Conservation (phyloP, 2,888 invertebrate species). For the Gnatocerus cornutus region DNA sequence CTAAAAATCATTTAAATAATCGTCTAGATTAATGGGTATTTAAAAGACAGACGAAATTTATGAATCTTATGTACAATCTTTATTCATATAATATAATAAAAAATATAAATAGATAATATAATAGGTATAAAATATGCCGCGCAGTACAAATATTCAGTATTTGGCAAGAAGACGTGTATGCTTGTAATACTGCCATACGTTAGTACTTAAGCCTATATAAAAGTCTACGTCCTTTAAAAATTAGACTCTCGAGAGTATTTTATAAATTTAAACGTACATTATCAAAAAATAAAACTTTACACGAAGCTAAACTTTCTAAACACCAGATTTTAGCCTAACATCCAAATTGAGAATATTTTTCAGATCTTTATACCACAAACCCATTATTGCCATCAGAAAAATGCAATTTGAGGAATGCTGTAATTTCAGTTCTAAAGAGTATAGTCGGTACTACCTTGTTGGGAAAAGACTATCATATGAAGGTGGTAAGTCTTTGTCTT, state of each 20-base stretch:
- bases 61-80: slow-evolving; percentile 17
- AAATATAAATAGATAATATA: slow-evolving; percentile 41
- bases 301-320: background rate
- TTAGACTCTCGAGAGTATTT: slow-evolving; percentile 6
- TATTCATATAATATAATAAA: slow-evolving; percentile 38
- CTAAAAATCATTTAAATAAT: too few species aligned
- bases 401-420: slow-evolving; percentile 9
- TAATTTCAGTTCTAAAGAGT: background rate
- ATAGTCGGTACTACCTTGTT: slow-evolving; percentile 40
- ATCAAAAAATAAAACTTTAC: background rate
- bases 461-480: slow-evolving; percentile 75
- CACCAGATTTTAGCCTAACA: background rate
- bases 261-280: background rate
- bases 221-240: slow-evolving; percentile 15
- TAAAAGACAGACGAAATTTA: too few species aligned
- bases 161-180: slow-evolving; percentile 41
- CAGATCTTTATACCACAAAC: slow-evolving; percentile 8
- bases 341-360: slow-evolving; percentile 5
- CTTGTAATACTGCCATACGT: slow-evolving; percentile 37
- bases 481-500: slow-evolving; percentile 74
- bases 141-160: slow-evolving; percentile 36
- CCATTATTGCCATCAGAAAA: slow-evolving; percentile 12
- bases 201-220: slow-evolving; percentile 28
- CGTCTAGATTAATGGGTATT: too few species aligned
- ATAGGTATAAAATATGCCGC: slow-evolving; percentile 31